These are phyloP conservation scores for Netelia fuscicornis DNA, from an alignment of 2,888 invertebrate genomes.

Conservation along the genomic window DNA sequence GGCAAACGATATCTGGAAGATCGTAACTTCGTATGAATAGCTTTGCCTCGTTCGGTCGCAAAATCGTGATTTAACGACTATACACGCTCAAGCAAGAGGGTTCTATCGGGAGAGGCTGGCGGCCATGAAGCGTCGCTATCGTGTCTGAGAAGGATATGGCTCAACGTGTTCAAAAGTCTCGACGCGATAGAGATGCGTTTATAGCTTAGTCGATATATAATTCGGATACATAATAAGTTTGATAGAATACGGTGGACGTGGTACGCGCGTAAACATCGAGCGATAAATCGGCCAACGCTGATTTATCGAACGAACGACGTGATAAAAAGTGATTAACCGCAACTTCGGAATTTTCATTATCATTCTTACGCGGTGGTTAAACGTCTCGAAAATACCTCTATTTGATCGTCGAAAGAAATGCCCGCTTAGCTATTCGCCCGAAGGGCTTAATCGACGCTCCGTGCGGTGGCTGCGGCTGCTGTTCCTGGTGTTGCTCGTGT, in stretches of 20 bases:
- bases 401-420: constrained; percentile 9
- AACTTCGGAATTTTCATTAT: constrained; percentile 2
- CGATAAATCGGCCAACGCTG: constrained; percentile 14
- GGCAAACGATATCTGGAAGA: constrained; percentile 72
- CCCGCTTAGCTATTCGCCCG: not conserved
- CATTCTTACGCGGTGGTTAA: not conserved
- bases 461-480: not conserved
- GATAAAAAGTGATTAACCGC: constrained; percentile 18
- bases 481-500: constrained; percentile 9
- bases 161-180: constrained; percentile 45
- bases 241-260: not conserved
- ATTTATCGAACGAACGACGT: not conserved
- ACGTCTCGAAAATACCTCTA: not conserved
- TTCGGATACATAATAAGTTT: constrained; percentile 6
- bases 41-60: constrained; percentile 72
- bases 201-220: constrained; percentile 53
- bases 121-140: constrained; percentile 38
- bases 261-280: not conserved
- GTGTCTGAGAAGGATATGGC: constrained; percentile 17
- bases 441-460: constrained; percentile 25
- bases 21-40: constrained; percentile 74
- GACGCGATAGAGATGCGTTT: constrained; percentile 54
- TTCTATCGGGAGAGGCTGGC: constrained; percentile 53
- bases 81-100: constrained; percentile 56
- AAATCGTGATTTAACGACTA: constrained; percentile 78